phyloP scores from a whole-genome alignment of 2,797 vertebrate genomes.

The Aphelocoma californica region DNA sequence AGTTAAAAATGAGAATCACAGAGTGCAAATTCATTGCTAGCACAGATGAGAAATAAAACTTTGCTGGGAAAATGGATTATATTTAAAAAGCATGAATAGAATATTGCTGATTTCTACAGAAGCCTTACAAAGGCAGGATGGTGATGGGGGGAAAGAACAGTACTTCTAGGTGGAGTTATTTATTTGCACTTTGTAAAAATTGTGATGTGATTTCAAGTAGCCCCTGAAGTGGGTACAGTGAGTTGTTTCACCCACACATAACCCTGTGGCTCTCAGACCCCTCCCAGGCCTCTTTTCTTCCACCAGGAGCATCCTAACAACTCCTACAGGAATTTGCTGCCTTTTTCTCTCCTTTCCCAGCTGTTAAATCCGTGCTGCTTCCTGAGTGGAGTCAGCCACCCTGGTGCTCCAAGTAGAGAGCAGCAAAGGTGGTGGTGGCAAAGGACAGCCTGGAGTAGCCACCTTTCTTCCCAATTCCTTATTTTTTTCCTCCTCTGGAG shows the following conservation, averaged over 20 bases:
- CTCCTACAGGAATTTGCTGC: not conserved
- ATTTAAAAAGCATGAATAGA: not conserved
- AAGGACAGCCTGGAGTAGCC: not conserved
- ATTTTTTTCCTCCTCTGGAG: not conserved
- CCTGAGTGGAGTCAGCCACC: not conserved
- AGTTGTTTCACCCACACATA: not conserved
- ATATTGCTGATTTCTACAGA: not conserved
- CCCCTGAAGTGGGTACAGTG: not conserved
- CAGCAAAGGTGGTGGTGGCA: not conserved
- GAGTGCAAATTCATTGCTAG: not conserved
- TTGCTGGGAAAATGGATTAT: not conserved
- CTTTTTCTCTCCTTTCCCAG: not conserved
- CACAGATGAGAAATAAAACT: not conserved
- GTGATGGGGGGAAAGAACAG: not conserved
- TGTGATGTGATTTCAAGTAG: not conserved
- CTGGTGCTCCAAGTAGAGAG: not conserved
- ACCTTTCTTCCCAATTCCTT: not conserved
- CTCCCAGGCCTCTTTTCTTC: not conserved
- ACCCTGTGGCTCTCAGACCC: not conserved
- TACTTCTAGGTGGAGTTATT: not conserved
- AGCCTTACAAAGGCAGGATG: not conserved
- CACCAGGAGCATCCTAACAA: not conserved
- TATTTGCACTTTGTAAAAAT: not conserved
- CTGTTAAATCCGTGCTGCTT: not conserved
- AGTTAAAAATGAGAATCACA: not conserved